These are phyloP conservation scores for Dendrolimus houi DNA, from an alignment of 2,888 invertebrate genomes.

Conservation along the genomic window DNA sequence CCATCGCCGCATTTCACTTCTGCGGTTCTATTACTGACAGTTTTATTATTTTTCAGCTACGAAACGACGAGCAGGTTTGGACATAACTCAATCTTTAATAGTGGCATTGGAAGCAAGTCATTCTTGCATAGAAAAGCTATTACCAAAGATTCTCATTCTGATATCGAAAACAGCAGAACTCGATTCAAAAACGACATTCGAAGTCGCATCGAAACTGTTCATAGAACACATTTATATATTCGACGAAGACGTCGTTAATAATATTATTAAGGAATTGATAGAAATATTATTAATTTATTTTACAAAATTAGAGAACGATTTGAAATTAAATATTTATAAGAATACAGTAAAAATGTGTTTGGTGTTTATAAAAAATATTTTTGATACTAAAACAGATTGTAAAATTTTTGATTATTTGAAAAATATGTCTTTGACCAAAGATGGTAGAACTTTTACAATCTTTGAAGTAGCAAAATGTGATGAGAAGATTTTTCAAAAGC, in stretches of 20 bases:
- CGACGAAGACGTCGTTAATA: slow-evolving; percentile 10
- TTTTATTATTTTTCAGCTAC: slow-evolving; percentile 28
- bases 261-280: slow-evolving; percentile 10
- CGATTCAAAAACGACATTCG: slow-evolving; percentile 18
- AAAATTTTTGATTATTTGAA: background rate
- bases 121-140: slow-evolving; percentile 19
- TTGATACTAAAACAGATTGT: slow-evolving; percentile 1
- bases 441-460: background rate
- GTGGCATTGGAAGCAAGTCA: slow-evolving; percentile 33
- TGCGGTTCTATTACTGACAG: background rate
- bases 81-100: slow-evolving; percentile 30
- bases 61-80: slow-evolving; percentile 25
- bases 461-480: background rate
- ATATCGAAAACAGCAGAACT: slow-evolving; percentile 21
- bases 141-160: slow-evolving; percentile 26
- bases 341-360: slow-evolving; percentile 12
- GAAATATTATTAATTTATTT: background rate
- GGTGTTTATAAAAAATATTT: slow-evolving; percentile 15
- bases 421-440: background rate
- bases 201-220: slow-evolving; percentile 23
- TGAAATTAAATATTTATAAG: slow-evolving; percentile 7
- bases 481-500: background rate
- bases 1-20: no score
- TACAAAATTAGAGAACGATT: background rate
- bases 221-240: slow-evolving; percentile 38